phyloP scores from a whole-genome alignment of 1,140 invertebrate genomes.

The Pseudomyrmex pallidus region DNA sequence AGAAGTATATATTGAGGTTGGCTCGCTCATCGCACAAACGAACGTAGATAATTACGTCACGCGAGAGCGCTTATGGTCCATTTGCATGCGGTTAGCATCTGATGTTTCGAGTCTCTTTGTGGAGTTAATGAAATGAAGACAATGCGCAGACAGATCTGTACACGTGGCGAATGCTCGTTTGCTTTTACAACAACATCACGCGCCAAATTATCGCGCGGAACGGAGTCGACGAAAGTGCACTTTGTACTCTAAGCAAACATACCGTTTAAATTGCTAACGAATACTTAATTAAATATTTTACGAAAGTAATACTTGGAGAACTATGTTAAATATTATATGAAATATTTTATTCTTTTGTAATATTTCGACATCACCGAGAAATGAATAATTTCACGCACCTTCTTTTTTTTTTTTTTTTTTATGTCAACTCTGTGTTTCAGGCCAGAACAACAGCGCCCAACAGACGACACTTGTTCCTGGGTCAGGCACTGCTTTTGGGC shows the following conservation, averaged over 20 bases:
- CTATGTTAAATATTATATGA: not conserved
- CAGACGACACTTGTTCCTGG: conserved; percentile 94
- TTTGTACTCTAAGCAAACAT: conserved; percentile 15
- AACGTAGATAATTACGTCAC: conserved; percentile 21
- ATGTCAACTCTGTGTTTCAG: conserved; percentile 58
- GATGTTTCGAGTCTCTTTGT: not conserved
- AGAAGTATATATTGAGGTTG: conserved; percentile 52
- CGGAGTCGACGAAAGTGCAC: conserved; percentile 20
- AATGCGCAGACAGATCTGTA: conserved; percentile 17
- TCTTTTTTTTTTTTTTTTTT: not conserved
- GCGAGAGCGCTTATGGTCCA: conserved; percentile 32
- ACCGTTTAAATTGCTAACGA: not conserved
- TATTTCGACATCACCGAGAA: not conserved
- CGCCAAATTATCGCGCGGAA: not conserved
- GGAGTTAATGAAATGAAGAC: conserved; percentile 37
- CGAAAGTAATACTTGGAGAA: not conserved
- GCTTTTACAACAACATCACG: not conserved
- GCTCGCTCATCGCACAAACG: not conserved
- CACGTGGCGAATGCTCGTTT: not conserved
- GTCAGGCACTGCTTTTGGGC: conserved; percentile 95
- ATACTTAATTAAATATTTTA: not conserved
- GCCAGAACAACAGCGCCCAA: conserved; percentile 93
- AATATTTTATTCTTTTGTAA: too few species aligned
- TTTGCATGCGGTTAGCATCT: not conserved
- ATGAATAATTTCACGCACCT: not conserved